Percentiles rank a stretch among this genome's conserved stretches.
Conservation (phyloP, 2,888 invertebrate species). For the Zelleria hepariella region DNA sequence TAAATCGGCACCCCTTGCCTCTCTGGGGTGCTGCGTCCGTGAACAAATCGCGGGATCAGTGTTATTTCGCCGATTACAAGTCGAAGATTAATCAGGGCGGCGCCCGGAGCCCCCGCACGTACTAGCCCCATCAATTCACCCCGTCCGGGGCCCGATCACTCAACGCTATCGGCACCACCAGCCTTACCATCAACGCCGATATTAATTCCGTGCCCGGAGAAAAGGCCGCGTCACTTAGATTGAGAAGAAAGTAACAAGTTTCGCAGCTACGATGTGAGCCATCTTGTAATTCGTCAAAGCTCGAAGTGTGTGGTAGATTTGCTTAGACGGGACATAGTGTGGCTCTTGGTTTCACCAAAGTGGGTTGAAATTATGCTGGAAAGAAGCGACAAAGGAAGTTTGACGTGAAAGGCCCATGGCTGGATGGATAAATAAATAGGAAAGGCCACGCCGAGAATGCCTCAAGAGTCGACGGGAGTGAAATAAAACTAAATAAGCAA, state of each 20-base stretch:
- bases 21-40: not conserved
- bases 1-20: not conserved
- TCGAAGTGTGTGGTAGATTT: no score
- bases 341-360: no score
- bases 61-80: conserved; percentile 65
- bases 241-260: no score
- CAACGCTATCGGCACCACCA: conserved; percentile 50
- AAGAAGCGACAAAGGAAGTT: no score
- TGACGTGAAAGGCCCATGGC: no score
- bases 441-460: not conserved
- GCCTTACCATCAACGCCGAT: conserved; percentile 42
- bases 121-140: conserved; percentile 53
- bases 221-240: not conserved
- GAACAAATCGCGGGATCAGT: conserved; percentile 57
- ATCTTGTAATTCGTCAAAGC: no score
- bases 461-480: conserved; percentile 11
- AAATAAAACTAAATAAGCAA: conserved; percentile 29
- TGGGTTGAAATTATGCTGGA: no score
- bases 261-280: no score
- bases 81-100: conserved; percentile 51
- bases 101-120: conserved; percentile 53
- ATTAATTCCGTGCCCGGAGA: conserved; percentile 35
- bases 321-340: no score
- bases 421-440: not conserved
- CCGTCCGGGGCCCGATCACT: conserved; percentile 55